Evolutionary conservation across 2,797 vertebrate genomes (phyloP), one percentile per base, ranked within the genome.

Genomic region (Malacoctenus gilli): DNA sequence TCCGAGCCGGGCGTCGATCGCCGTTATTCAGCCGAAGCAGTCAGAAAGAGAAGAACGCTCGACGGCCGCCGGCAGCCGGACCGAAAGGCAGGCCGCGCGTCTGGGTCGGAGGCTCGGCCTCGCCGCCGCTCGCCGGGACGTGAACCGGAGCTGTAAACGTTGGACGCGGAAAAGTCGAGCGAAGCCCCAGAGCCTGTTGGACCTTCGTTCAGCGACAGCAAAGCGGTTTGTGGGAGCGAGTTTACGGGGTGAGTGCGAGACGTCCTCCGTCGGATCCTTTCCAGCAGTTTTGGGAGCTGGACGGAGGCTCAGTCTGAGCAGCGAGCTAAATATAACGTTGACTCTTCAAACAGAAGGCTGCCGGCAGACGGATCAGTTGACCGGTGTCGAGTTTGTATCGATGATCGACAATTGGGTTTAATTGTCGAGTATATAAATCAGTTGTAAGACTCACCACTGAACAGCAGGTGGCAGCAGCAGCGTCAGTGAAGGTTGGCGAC

Each of bases 71-170:
- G n/a, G n/a, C n/a, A n/a, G n/a, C n/a, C n/a, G n/a, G n/a, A n/a
- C n/a, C n/a, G n/a, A n/a, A n/a, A n/a, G n/a, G n/a, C n/a, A n/a
- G n/a, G n/a, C n/a, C n/a, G n/a, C n/a, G n/a, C n/a, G n/a, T n/a
- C n/a, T n/a, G n/a, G 21, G 42, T 53, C 59, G 58, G 57, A 61
- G 50, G 30, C 30, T 53, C 23, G 2, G 43, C 52, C 67, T 55
- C 47, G 56, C 55, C 44, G 67, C 60, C 52, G 66, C 41, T 70
- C 46, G 22, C 22, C 61, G n/a, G n/a, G n/a, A n/a, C n/a, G n/a
- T n/a, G 53, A 64, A 43, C 23, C 30, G 1, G 28, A 10, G 6
- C 42, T 35, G 40, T 10, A 71, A 59, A 59, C 54, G 3, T 20
- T 60, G 37, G 22, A 50, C 50, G 36, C 47, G 41, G 37, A 46